Conservation (phyloP, 2,797 vertebrate species). For the Harpagifer antarcticus region DNA sequence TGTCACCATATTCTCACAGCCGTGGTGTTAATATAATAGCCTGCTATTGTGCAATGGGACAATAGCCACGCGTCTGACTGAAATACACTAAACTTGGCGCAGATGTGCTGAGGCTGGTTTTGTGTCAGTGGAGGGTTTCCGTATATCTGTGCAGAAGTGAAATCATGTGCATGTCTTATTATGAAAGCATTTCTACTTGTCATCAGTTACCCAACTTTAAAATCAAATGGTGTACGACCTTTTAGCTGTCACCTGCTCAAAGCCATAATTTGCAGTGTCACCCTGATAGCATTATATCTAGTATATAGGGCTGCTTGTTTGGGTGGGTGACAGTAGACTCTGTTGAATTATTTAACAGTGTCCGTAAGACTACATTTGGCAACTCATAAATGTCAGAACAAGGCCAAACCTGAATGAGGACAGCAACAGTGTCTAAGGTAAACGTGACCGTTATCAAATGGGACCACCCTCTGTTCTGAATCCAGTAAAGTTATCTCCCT, state of each 20-base stretch:
- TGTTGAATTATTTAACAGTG: conserved; percentile 70
- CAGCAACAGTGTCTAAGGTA: conserved; percentile 15
- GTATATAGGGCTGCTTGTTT: conserved; percentile 64
- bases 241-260: conserved; percentile 34
- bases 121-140: not conserved
- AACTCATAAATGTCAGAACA: conserved; percentile 43
- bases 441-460: not conserved
- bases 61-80: conserved; percentile 20
- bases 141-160: not conserved
- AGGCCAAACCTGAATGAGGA: conserved; percentile 42
- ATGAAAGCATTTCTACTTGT: not conserved
- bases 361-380: conserved; percentile 33
- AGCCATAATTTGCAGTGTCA: conserved; percentile 49
- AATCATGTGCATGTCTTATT: not conserved
- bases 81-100: conserved; percentile 15
- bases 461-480: conserved; percentile 2
- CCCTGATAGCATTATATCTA: conserved; percentile 57
- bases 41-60: conserved; percentile 21
- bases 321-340: conserved; percentile 64
- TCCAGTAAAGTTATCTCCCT: not conserved
- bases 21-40: conserved; percentile 42
- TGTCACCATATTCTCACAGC: conserved; percentile 33
- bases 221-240: conserved; percentile 26
- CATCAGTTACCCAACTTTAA: conserved; percentile 35
- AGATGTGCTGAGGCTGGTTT: conserved; percentile 3